Base-by-base conservation (phyloP, 2,888 invertebrate species). In the Epistrophe grossulariae region DNA sequence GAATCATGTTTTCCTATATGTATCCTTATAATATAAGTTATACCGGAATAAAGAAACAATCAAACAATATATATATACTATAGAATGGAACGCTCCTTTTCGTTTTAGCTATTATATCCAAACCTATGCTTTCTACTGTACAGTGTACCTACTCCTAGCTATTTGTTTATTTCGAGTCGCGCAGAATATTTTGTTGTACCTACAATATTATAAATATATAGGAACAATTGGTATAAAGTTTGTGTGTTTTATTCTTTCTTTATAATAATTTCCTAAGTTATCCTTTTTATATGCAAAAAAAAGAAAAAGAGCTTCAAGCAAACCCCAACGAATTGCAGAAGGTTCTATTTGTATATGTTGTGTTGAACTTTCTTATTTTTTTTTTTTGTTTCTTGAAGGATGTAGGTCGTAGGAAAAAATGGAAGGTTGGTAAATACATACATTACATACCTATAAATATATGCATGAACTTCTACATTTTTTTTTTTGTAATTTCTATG, bases 1-100 rank as follows among this genome's bases (percentile, higher is more conserved):
- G 62, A 70, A 74, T 48, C 45, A 24, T 48, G 35, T 66, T 70
- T 64, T 38, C 24, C 45, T 60, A n/a, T n/a, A n/a, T n/a, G n/a
- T n/a, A 66, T 62, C 57, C 70, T 83, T 17, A 24, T 24, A 24
- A 24, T 24, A 24, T 24, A 70, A 57, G 70, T 50, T 50, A 64
- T 71, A 64, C 43, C 71, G 79, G 71, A 76, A 79, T 50, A 66
- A 80, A 80, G 45, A 52, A 50, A 45, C 64, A 71, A 76, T 77
- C 84, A 80, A 80, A 80, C 66, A 84, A 80, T 76, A 80, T 66
- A 24, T 35, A 57, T n/a, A n/a, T n/a, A n/a, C n/a, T n/a, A n/a
- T n/a, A n/a, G n/a, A n/a, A n/a, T n/a, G n/a, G 50, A 66, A 52
- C 35, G 15, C 19, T 80, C 52, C 57, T 48, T 48, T 71, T 66